phyloP scores from a whole-genome alignment of 1,140 invertebrate genomes.

The Cephus cinctus region DNA sequence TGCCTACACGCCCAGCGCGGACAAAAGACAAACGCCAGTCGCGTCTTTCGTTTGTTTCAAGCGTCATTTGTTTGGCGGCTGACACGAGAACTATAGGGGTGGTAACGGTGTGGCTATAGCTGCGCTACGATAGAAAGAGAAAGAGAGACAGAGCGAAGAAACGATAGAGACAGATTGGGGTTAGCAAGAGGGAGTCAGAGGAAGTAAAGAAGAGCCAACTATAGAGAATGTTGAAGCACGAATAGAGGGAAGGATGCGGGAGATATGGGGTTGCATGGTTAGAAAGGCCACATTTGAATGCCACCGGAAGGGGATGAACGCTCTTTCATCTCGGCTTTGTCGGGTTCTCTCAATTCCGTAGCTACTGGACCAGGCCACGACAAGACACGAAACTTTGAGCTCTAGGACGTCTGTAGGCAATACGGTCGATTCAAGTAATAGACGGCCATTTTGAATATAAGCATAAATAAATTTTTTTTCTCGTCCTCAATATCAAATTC shows the following conservation, averaged over 20 bases:
- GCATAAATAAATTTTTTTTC: too few relatives aligned
- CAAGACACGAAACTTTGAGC: too few relatives aligned
- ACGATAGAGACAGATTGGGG: background rate
- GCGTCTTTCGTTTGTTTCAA: conserved; percentile 56
- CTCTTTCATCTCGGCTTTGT: conserved; percentile 41
- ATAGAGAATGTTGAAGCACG: too few relatives aligned
- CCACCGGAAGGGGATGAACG: conserved; percentile 30
- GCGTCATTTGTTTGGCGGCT: conserved; percentile 52
- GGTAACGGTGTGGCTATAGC: too few relatives aligned
- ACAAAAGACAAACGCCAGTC: conserved; percentile 49
- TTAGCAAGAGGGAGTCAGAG: too few relatives aligned
- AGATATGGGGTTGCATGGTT: conserved; percentile 42
- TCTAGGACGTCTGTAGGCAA: too few relatives aligned
- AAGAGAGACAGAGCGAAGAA: conserved; percentile 1
- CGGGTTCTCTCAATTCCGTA: too few relatives aligned
- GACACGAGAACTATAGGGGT: conserved; percentile 6
- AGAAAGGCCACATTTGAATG: conserved; percentile 49
- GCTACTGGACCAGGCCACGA: too few relatives aligned
- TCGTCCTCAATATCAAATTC: too few relatives aligned
- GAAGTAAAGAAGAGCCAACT: too few relatives aligned
- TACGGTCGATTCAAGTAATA: too few relatives aligned
- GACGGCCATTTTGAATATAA: too few relatives aligned
- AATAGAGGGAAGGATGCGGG: conserved; percentile 37
- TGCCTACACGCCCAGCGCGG: conserved; percentile 37
- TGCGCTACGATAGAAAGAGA: conserved; percentile 5